Evolutionary conservation across 2,888 invertebrate genomes (phyloP), one percentile per base, ranked within the genome.

Genomic region (Mycalesis mineus): DNA sequence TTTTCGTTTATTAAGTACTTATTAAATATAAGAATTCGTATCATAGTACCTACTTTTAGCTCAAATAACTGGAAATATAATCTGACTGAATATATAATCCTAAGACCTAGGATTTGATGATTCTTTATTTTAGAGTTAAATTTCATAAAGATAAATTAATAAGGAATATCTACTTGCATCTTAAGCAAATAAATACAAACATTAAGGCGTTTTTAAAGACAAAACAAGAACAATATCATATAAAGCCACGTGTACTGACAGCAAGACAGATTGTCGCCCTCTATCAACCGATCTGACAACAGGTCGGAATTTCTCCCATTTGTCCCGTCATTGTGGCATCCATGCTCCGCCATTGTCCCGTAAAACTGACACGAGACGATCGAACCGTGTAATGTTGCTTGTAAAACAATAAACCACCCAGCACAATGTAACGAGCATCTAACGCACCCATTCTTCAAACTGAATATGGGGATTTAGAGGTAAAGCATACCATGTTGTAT

Each of bases 401-500:
- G 71, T 84, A 85, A 85, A 84, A 86, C 85, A 82, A 86, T 85
- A 84, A 86, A 87, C 84, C 84, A 81, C 85, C 84, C 84, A 82
- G 73, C 7, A 40, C 31, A 15, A 11, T 62, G 75, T 67, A 61
- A 60, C 48, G 49, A 44, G 50, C 48, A 31, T 31, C 69, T 40
- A 47, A 62, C 69, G 65, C 66, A 66, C 58, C 67, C 65, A 66
- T 67, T 58, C 67, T 72, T 73, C 71, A 71, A 55, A 22, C 22
- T 22, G 3, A 22, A 22, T 22, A 22, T 4, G n/a, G n/a, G n/a
- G n/a, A n/a, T n/a, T n/a, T n/a, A n/a, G n/a, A n/a, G n/a, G n/a
- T n/a, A n/a, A n/a, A n/a, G n/a, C n/a, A n/a, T n/a, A n/a, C n/a
- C n/a, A n/a, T n/a, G n/a, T n/a, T n/a, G n/a, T n/a, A n/a, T n/a